These are phyloP conservation scores for Montipora cactus DNA, from an alignment of 64 coral and sea anemone genomes.

Conservation along the genomic window DNA sequence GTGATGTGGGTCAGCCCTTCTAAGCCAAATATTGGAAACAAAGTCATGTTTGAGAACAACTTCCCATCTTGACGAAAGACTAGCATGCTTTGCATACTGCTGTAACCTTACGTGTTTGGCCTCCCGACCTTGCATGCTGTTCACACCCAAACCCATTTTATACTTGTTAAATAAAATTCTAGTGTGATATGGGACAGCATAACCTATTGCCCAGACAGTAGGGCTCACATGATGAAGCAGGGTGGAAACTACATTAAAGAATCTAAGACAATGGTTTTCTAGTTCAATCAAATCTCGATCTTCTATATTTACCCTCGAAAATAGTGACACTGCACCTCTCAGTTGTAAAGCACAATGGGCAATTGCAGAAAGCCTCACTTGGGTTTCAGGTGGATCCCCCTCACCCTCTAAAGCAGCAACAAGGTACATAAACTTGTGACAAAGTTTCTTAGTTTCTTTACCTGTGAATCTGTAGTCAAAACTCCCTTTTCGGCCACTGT, in stretches of 20 bases:
- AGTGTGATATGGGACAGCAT: constrained; percentile 51
- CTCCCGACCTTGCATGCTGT: constrained; percentile 46
- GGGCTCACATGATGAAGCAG: constrained; percentile 54
- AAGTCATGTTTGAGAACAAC: constrained; percentile 61
- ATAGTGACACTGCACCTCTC: constrained; percentile 50
- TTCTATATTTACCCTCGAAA: constrained; percentile 33
- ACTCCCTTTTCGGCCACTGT: no score
- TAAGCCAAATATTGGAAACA: constrained; percentile 31
- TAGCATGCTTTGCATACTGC: constrained; percentile 60
- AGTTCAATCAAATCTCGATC: neutral
- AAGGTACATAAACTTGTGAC: constrained; percentile 56
- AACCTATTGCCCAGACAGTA: constrained; percentile 74
- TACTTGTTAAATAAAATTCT: constrained; percentile 14
- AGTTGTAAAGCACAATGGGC: constrained; percentile 21
- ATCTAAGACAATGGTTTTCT: constrained; percentile 14
- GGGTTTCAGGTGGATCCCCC: constrained; percentile 2
- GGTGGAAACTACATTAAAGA: constrained; percentile 57
- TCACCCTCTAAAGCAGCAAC: neutral
- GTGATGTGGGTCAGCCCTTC: constrained; percentile 48
- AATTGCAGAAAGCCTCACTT: no score
- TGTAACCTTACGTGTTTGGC: constrained; percentile 55
- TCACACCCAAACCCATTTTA: constrained; percentile 54
- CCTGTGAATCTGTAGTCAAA: no score
- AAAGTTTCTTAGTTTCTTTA: constrained; percentile 64
- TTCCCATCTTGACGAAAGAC: constrained; percentile 11